Evolutionary conservation across 23 tunicate genomes (phyloP).

Genomic region (Halocynthia roretzi): DNA sequence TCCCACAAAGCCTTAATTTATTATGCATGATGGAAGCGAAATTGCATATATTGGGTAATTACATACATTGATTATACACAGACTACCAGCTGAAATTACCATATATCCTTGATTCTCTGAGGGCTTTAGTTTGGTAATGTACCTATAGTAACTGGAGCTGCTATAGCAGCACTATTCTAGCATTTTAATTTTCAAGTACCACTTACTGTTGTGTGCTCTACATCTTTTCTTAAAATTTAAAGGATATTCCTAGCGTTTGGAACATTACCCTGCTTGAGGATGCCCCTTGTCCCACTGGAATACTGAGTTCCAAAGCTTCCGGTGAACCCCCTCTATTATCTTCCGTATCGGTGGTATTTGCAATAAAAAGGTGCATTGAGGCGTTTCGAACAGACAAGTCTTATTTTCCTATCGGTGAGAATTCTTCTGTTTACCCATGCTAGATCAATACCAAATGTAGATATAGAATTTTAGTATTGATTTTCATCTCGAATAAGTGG

Average conservation of each 20-base stretch:
- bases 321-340: slow-evolving; percentile 80
- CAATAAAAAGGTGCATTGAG: slow-evolving; percentile 28
- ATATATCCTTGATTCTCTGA: too few species aligned
- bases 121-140: too few species aligned
- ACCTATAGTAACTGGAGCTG: too few species aligned
- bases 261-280: slow-evolving; percentile 53
- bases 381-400: background rate
- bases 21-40: too few species aligned
- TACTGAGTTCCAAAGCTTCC: slow-evolving; percentile 54
- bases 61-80: too few species aligned
- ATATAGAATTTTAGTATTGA: background rate
- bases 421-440: background rate
- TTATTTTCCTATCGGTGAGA: slow-evolving; percentile 9
- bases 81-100: too few species aligned
- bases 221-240: background rate
- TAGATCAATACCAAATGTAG: background rate
- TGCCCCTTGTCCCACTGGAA: slow-evolving; percentile 39
- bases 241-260: slow-evolving; percentile 57
- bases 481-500: too few species aligned
- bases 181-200: too few species aligned
- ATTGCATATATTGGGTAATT: too few species aligned
- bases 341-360: slow-evolving; percentile 40
- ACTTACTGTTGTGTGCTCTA: too few species aligned
- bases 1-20: too few species aligned
- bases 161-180: too few species aligned